These are phyloP conservation scores for Misgurnus anguillicaudatus DNA, from an alignment of 2,113 vertebrate species.

Conservation along the genomic window DNA sequence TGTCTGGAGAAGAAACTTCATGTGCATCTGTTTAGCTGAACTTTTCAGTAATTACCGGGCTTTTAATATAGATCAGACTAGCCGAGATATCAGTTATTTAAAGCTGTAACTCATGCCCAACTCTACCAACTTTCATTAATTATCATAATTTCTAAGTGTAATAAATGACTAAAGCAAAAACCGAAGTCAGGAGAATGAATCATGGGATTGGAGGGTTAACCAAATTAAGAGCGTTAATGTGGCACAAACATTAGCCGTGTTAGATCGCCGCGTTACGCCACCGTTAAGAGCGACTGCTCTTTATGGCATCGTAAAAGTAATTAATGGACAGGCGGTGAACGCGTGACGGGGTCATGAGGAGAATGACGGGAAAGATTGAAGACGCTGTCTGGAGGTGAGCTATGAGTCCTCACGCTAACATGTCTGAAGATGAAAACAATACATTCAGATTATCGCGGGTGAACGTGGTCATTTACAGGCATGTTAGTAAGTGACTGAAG, in stretches of 20 bases:
- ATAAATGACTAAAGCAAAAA: constrained; percentile 63
- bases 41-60: constrained; percentile 27
- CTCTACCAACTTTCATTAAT: constrained; percentile 46
- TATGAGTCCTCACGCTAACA: neutral
- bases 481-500: constrained; percentile 8
- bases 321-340: constrained; percentile 45
- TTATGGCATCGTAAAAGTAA: constrained; percentile 47
- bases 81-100: neutral
- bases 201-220: constrained; percentile 69
- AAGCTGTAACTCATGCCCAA: constrained; percentile 52
- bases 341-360: constrained; percentile 12
- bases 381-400: constrained; percentile 18
- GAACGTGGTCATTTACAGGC: constrained; percentile 16
- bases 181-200: constrained; percentile 69
- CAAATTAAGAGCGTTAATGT: constrained; percentile 71
- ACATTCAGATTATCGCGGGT: constrained; percentile 31
- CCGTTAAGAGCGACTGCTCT: constrained; percentile 43
- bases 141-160: constrained; percentile 57
- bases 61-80: neutral
- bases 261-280: constrained; percentile 58
- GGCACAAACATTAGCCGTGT: constrained; percentile 69
- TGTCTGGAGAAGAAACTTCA: neutral
- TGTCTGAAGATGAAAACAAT: constrained; percentile 13
- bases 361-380: constrained; percentile 15
- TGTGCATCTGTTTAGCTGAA: constrained; percentile 17